Evolutionary conservation across 2,888 invertebrate species (phyloP), one percentile per base, ranked within the genome.

Genomic region (Sphecodes monilicornis): DNA sequence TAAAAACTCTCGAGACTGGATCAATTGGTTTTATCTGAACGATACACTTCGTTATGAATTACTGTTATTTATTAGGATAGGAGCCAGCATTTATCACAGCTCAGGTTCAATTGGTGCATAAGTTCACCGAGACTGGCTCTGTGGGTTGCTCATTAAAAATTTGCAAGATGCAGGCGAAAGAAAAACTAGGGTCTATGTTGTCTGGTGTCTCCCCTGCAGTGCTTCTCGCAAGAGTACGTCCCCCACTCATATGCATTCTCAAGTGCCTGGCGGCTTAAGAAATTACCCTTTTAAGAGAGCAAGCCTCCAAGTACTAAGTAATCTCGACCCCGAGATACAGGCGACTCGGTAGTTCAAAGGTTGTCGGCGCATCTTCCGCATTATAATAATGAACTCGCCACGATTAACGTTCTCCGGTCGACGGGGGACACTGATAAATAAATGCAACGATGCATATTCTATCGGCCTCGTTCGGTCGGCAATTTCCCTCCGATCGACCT

Each of bases 61-160:
- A 26, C 11, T 26, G 26, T 26, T 13, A 57, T 26, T 13, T 13
- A 57, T 13, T 13, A 3, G 26, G 1, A 50, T 50, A n/a, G 50
- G 16, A 8, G 50, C 50, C 8, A 22, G 50, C 1, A 8, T 50
- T n/a, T 22, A n/a, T 46, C 46, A 18, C 46, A 18, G 46, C 18
- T 5, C 13, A 13, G 3, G 13, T 10, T 41, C 43, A 46, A 46
- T 46, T 16, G 43, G 43, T 16, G 43, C 43, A 46, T 46, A 46
- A 46, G 16, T 46, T 16, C 13, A 46, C 43, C 43, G 43, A 13
- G 43, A 13, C 43, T 13, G 10, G 43, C 10, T 43, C 46, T 16
- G 16, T 3, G 3, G 10, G 6, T 43, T 6, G 54, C 57, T 75
- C 70, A 18, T 29, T 82, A 75, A 43, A 78, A 71, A 82, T 78